These are phyloP conservation scores for Hirudinaria manillensis DNA, from an alignment of 2,888 invertebrate genomes.

Conservation along the genomic window DNA sequence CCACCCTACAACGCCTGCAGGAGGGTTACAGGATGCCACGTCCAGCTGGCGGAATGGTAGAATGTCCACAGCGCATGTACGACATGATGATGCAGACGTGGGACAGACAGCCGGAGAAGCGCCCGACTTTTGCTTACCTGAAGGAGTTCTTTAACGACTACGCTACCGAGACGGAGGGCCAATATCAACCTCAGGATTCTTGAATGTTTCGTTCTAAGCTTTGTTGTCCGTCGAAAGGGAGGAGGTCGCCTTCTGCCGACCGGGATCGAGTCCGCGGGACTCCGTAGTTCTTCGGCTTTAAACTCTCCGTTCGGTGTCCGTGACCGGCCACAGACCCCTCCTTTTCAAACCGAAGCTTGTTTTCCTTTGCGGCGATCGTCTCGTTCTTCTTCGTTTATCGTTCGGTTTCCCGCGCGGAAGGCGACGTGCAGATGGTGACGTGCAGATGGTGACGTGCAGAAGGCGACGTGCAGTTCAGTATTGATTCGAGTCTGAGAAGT, in stretches of 20 bases:
- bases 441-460: no score
- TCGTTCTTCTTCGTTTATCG: no score
- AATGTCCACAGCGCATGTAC: constrained; percentile 86
- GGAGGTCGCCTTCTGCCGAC: not conserved
- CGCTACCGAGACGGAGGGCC: constrained; percentile 35
- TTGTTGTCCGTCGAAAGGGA: not conserved
- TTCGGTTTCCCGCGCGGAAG: no score
- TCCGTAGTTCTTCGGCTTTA: no score
- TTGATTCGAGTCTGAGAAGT: no score
- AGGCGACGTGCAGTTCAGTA: no score
- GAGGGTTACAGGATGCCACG: constrained; percentile 95
- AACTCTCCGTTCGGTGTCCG: no score
- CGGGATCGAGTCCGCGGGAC: no score
- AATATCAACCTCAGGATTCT: constrained; percentile 33
- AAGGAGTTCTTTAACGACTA: constrained; percentile 39
- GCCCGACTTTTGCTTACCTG: constrained; percentile 90
- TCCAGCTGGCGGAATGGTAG: constrained; percentile 60
- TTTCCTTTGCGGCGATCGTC: no score
- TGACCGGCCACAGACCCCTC: no score
- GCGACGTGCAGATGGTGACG: no score
- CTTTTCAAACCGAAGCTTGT: no score
- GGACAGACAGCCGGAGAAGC: constrained; percentile 71
- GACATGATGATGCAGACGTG: constrained; percentile 69
- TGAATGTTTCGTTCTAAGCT: not conserved
- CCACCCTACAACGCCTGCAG: constrained; percentile 79